Base-by-base conservation (phyloP, 2,888 invertebrate genomes). In the Gastrophysa polygoni region DNA sequence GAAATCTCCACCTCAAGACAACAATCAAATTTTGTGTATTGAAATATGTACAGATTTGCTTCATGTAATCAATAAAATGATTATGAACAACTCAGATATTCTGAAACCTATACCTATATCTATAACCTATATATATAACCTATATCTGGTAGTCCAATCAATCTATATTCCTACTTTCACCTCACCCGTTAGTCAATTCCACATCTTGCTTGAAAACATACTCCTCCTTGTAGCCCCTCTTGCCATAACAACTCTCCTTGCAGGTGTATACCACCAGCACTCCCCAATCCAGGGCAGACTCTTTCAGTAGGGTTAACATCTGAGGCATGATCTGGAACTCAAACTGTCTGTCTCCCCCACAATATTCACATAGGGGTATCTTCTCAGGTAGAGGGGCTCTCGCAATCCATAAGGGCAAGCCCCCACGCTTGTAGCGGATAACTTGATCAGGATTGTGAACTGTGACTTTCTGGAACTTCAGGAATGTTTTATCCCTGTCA, bases 181-280 rank as follows among this genome's bases (percentile, higher is more conserved):
- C n/a, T 59, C 47, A 52, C 5, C 20, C 16, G 20, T 20, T 50
- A 29, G 18, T 34, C 47, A 52, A 47, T 28, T 47, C 24, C 10
- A 91, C 87, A 83, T 96, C 94, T 83, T 97, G 96, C 82, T 94
- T 95, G 83, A 91, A 89, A 61, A 93, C 77, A 82, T 87, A 89
- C 83, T 97, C 96, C 67, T 83, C 80, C 67, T 87, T 87, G 80
- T 98, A 98, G 11, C 87, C 87, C 61, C 20, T 50, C 54, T 63
- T 66, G 10, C 64, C 68, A 61, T 72, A 57, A 77, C 97, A 98
- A 80, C 91, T 94, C 16, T 85, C 82, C 75, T 86, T 85, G 78
- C 98, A 98, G 0, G 95, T 95, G 80, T 91, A 98, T 20, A 98
- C 81, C 49, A 87, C 87, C 54, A 98, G 80, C 16, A 93, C 88